Evolutionary conservation across 2,888 invertebrate genomes (phyloP).

Genomic region (Cantharis lateralis): DNA sequence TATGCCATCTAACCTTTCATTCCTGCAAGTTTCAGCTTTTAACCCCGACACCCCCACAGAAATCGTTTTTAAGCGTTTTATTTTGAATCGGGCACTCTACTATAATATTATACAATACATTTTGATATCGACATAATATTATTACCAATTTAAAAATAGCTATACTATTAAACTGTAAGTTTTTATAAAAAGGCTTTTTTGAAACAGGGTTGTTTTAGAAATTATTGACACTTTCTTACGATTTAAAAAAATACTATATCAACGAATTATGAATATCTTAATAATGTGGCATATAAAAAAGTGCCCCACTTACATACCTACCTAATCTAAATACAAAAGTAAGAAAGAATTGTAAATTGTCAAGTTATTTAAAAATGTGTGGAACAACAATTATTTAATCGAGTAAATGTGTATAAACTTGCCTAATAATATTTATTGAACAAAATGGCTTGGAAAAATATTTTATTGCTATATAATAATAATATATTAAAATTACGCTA

Average conservation of each 20-base stretch:
- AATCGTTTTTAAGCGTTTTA: too few species aligned
- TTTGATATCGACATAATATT: background rate
- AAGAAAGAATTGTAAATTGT: conserved; percentile 2
- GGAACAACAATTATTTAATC: conserved; percentile 21
- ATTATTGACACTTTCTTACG: background rate
- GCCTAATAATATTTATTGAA: conserved; percentile 15
- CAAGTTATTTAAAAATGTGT: conserved; percentile 7
- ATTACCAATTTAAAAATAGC: background rate
- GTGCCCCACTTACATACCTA: background rate
- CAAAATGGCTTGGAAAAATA: conserved; percentile 26
- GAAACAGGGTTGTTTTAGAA: background rate
- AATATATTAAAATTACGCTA: conserved; percentile 17
- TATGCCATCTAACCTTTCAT: too few species aligned
- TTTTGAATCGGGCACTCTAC: too few species aligned
- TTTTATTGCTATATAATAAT: conserved; percentile 26
- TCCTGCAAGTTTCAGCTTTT: too few species aligned
- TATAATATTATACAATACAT: background rate
- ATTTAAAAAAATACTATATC: background rate
- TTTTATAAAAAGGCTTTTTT: background rate
- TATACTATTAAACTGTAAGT: background rate
- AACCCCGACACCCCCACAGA: too few species aligned
- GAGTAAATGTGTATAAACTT: conserved; percentile 25
- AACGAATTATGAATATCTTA: background rate
- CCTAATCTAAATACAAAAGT: background rate
- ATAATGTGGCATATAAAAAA: background rate